Conservation (phyloP, 2,113 vertebrate species). For the Dendropsophus ebraccatus region DNA sequence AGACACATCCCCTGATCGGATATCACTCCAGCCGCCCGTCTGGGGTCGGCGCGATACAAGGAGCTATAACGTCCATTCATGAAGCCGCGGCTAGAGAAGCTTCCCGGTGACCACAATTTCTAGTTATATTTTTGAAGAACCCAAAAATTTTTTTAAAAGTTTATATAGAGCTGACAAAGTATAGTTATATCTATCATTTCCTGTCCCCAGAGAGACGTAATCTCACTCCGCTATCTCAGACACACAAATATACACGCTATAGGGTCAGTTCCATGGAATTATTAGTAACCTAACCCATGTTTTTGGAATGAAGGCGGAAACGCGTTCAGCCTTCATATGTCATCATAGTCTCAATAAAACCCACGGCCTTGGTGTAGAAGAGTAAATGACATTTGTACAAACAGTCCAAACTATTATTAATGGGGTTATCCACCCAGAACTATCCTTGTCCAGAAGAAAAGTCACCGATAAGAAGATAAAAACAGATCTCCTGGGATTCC, state of each 20-base stretch:
- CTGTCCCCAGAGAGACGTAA: neutral
- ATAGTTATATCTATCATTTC: neutral
- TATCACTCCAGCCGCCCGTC: constrained; percentile 22
- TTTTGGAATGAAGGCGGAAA: neutral
- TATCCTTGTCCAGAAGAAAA: too few relatives aligned
- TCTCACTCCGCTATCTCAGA: neutral
- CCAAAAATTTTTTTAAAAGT: neutral
- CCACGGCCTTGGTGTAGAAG: too few relatives aligned
- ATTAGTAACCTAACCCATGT: neutral
- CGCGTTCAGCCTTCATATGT: neutral
- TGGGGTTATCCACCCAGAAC: too few relatives aligned
- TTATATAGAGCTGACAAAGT: neutral
- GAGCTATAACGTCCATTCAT: neutral
- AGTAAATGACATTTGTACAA: too few relatives aligned
- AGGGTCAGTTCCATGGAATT: neutral
- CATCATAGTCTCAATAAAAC: neutral
- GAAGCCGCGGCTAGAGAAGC: neutral
- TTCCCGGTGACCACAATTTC: neutral
- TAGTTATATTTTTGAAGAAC: neutral
- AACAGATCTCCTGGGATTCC: too few relatives aligned
- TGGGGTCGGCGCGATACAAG: neutral
- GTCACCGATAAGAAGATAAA: too few relatives aligned
- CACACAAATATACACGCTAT: neutral
- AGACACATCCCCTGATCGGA: constrained; percentile 28
- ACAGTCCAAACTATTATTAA: too few relatives aligned